Percentiles rank a stretch among this genome's conserved stretches.
These are phyloP conservation scores for Scomber japonicus DNA, from an alignment of 2,113 vertebrate species.

Conservation along the genomic window DNA sequence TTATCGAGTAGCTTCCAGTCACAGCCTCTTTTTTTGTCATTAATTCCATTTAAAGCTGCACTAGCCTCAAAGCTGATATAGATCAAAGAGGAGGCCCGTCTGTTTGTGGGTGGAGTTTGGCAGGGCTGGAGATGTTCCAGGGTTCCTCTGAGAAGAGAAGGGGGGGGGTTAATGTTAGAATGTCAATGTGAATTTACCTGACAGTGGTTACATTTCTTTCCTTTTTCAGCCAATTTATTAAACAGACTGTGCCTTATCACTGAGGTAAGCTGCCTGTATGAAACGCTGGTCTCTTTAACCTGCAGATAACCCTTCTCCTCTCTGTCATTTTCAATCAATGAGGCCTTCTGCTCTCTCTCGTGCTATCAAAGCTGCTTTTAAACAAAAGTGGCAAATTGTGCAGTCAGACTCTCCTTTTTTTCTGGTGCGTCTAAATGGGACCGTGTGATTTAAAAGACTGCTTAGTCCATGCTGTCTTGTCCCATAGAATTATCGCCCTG, in stretches of 20 bases:
- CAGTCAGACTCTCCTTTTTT: too few species aligned
- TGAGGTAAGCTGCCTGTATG: neutral
- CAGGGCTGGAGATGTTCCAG: neutral
- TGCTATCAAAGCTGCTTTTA: too few species aligned
- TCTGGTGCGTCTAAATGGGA: too few species aligned
- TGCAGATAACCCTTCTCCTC: neutral
- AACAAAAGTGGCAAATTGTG: too few species aligned
- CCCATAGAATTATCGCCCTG: too few species aligned
- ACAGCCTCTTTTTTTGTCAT: neutral
- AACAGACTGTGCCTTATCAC: neutral
- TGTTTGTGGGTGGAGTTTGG: neutral
- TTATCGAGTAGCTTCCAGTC: neutral
- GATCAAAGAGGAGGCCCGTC: neutral
- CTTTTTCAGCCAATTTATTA: neutral
- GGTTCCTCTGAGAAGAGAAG: too few species aligned
- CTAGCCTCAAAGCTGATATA: neutral
- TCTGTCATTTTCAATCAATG: neutral
- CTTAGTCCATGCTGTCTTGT: neutral
- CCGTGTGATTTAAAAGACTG: neutral
- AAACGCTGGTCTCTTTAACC: neutral
- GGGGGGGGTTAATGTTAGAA: neutral
- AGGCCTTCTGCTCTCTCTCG: too few species aligned
- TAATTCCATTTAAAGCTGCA: neutral
- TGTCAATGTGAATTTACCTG: conserved; percentile 5
- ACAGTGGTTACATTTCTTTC: neutral